Evolutionary conservation across 2,797 vertebrate species (phyloP), one percentile per base, ranked within the genome.

Genomic region (Clarias fuscus): DNA sequence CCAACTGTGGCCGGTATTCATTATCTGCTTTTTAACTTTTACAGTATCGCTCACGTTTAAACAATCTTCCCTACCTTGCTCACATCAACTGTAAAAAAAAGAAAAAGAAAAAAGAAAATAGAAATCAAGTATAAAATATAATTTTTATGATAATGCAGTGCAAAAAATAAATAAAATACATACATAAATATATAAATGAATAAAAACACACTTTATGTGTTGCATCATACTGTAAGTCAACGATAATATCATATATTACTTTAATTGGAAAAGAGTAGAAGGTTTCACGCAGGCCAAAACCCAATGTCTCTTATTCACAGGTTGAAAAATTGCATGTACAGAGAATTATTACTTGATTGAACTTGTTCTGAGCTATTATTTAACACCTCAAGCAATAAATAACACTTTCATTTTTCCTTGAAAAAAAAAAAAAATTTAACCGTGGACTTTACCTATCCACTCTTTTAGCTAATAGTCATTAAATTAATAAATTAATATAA

Each of bases 101-200:
- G 90, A 93, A 88, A 40, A 88, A 33, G 33, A 33, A 33, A 78
- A 48, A 68, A 62, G 90, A 78, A 90, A 93, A 90, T 93, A 89
- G 85, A 89, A 86, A 77, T n/a, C 17, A 92, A 88, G 87, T 94
- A 95, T 92, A 94, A 95, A 95, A 94, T 89, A 91, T 85, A 68
- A 83, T 91, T 33, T 91, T 88, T 91, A 89, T 91, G 84, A 84
- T 89, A 56, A 83, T 85, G 87, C 86, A 87, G 88, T 88, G 89
- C 90, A 89, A 87, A 89, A 77, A 43, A 20, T 53, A 73, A 56
- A 56, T 14, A 56, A 56, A 56, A 56, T 56, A 56, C 53, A 56
- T 14, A 56, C 53, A 56, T 56, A 56, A 56, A 56, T 56, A 68
- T 72, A 88, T 92, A 90, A 91, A 93, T 90, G 91, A 93, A 87